Conservation (phyloP, 2,797 vertebrate species). For the Aldrovandia affinis region DNA sequence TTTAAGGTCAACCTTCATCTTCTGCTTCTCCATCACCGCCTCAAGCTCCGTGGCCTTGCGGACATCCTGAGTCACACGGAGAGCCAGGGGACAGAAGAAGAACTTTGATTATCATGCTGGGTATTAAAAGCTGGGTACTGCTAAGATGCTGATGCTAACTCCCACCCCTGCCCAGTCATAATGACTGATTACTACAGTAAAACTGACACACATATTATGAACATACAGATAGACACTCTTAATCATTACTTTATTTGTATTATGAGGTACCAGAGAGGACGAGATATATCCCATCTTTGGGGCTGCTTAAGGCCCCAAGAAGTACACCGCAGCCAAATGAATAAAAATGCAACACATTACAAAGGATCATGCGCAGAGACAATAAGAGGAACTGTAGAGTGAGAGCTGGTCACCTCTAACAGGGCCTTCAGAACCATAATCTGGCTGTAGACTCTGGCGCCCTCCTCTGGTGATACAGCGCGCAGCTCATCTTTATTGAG, state of each 20-base stretch:
- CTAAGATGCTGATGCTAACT: neutral
- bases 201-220: no score
- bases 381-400: no score
- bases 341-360: no score
- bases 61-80: conserved; percentile 59
- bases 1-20: conserved; percentile 71
- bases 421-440: conserved; percentile 79
- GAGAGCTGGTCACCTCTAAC: conserved; percentile 72
- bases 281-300: no score
- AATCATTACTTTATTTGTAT: no score
- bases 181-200: no score
- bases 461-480: conserved; percentile 73
- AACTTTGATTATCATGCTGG: neutral
- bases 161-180: no score
- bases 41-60: conserved; percentile 77
- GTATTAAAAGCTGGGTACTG: neutral
- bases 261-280: no score
- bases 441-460: conserved; percentile 81
- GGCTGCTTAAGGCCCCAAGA: no score
- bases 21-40: conserved; percentile 79
- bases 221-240: no score
- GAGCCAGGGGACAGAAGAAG: neutral
- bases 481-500: conserved; percentile 72
- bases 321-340: no score
- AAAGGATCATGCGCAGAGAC: no score